Base-by-base conservation (phyloP, 1,140 invertebrate genomes). In the Drosophila simulans region DNA sequence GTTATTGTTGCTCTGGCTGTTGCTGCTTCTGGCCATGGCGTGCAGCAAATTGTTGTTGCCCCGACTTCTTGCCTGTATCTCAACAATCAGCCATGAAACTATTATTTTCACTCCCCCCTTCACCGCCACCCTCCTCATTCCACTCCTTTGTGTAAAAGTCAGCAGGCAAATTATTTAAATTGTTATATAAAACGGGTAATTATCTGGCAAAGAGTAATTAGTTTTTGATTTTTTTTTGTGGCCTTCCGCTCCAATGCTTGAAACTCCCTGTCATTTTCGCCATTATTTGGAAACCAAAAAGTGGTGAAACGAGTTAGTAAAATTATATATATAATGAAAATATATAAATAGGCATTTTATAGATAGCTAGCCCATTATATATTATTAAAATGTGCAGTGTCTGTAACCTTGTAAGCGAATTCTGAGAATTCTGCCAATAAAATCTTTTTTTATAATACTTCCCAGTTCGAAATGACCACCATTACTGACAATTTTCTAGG, bases 151-250 rank as follows among this genome's bases (percentile, higher is more conserved):
- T 56, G 53, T 31, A 73, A 65, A 77, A 85, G 77, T 80, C 76
- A 72, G 79, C 83, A 77, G 78, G 80, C 66, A 74, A 88, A 89
- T 89, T 88, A 89, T 80, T 77, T 73, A 89, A 84, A 88, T 88
- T 88, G 84, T 89, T 89, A 63, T 80, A 76, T 74, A 80, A 89
- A 89, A 76, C 56, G 66, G 68, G 76, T 89, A 89, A 89, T 88
- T 86, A 84, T 69, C 73, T 64, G 40, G 34, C 77, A 20, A 59
- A 62, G 57, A 77, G 55, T 85, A 85, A 85, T 85, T 84, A 85
- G 77, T 73, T 84, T 84, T 64, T 63, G 27, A 60, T 56, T 55
- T 59, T 74, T 78, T 39, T 56, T 70, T 78, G 45, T 20, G 13
- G 8, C 37, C 22, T 43, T 31, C 25, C 37, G 20, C 54, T 43